A percentile compares a stretch with the other conserved stretches of the same genome.
These are phyloP conservation scores for Epinephelus moara DNA, from an alignment of 2,113 vertebrate species.

Conservation along the genomic window DNA sequence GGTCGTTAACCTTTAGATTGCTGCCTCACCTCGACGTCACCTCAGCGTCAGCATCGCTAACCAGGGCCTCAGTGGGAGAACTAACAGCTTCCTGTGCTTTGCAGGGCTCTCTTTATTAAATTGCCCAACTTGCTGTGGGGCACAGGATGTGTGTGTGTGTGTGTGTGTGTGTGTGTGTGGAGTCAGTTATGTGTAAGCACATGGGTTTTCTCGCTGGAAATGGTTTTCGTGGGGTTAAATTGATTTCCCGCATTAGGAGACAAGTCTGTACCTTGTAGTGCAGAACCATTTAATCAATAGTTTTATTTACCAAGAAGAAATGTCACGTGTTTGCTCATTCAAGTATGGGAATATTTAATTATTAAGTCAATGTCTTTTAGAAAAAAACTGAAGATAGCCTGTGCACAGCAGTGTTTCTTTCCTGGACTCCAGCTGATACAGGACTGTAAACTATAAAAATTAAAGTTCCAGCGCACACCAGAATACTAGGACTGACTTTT, in stretches of 20 bases:
- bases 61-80: background rate
- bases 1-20: constrained; percentile 78
- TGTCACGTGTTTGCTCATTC: background rate
- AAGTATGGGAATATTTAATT: background rate
- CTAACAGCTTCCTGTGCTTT: constrained; percentile 61
- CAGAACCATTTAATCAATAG: background rate
- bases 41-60: constrained; percentile 36
- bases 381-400: too few relatives aligned
- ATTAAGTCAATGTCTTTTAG: too few relatives aligned
- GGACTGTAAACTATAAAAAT: too few relatives aligned
- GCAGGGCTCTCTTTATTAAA: constrained; percentile 35
- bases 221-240: constrained; percentile 13
- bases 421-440: too few relatives aligned
- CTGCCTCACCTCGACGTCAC: constrained; percentile 62
- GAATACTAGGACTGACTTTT: too few relatives aligned
- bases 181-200: background rate
- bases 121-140: constrained; percentile 40
- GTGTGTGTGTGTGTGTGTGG: constrained; percentile 7
- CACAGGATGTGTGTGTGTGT: constrained; percentile 19
- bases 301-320: background rate
- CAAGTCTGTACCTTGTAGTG: background rate
- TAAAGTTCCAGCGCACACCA: too few relatives aligned
- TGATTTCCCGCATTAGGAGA: constrained; percentile 26
- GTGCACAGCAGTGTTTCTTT: too few relatives aligned
- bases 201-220: constrained; percentile 25